Percentiles rank a stretch among this genome's conserved stretches.
Evolutionary conservation across 2,113 vertebrate species (phyloP).

Genomic region (Alectura lathami): DNA sequence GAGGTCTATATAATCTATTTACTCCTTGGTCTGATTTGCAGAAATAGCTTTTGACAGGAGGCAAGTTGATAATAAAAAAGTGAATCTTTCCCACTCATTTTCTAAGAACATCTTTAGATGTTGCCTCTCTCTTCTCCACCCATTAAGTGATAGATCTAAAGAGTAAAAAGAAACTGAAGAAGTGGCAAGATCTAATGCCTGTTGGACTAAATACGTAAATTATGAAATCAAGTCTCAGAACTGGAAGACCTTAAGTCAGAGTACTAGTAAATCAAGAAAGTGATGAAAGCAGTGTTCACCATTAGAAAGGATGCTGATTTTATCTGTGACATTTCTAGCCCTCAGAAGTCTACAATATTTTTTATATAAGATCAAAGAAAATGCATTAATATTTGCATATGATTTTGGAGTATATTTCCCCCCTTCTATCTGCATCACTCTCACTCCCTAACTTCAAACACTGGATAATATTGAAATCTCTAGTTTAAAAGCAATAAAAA

Average conservation of each 20-base stretch:
- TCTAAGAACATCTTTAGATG: slow-evolving; percentile 40
- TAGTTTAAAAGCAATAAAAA: slow-evolving; percentile 50
- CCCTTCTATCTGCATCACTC: slow-evolving; percentile 8
- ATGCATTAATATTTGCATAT: slow-evolving; percentile 60
- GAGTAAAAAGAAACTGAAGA: slow-evolving; percentile 48
- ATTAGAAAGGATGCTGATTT: slow-evolving; percentile 57
- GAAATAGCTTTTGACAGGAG: slow-evolving; percentile 28
- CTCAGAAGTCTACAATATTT: slow-evolving; percentile 62
- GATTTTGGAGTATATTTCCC: slow-evolving; percentile 15
- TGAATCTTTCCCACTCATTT: neutral
- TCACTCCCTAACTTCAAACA: slow-evolving; percentile 36
- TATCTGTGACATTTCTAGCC: slow-evolving; percentile 62
- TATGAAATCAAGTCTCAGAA: slow-evolving; percentile 69
- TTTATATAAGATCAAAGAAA: slow-evolving; percentile 62
- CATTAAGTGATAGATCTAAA: slow-evolving; percentile 47
- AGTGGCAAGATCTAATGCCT: slow-evolving; percentile 64
- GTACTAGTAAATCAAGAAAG: slow-evolving; percentile 59
- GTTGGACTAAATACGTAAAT: slow-evolving; percentile 68
- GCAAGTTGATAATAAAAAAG: slow-evolving; percentile 44
- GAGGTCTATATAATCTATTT: slow-evolving; percentile 30
- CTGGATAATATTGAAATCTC: slow-evolving; percentile 33
- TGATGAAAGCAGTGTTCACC: slow-evolving; percentile 61
- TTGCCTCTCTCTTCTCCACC: slow-evolving; percentile 11
- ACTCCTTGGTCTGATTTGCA: slow-evolving; percentile 28
- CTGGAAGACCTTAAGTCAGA: slow-evolving; percentile 66